Base-by-base conservation (phyloP, 2,888 invertebrate genomes). In the Chromoteleia sp. region DNA sequence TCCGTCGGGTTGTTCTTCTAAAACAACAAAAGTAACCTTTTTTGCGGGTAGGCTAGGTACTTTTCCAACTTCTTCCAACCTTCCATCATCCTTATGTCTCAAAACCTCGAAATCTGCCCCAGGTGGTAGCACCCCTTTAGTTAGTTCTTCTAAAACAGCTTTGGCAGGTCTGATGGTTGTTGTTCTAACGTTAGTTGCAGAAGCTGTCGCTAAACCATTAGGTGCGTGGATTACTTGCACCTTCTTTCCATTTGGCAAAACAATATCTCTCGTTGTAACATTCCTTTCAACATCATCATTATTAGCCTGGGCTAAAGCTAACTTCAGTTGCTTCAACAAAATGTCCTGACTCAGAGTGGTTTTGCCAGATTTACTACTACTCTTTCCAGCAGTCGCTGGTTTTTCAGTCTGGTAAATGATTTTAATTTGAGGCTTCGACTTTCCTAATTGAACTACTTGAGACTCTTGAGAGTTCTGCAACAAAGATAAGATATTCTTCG, bases 1-100 rank as follows among this genome's bases (percentile, higher is more conserved):
- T 4, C 97, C 97, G 86, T 97, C 97, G 2, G 95, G 94, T 89
- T 97, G 97, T 89, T 97, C 97, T 91, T 97, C 97, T 8, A 97
- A 92, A 48, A 97, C 95, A 0, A 97, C 97, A 86, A 97, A 97
- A 0, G 97, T 97, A 0, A 97, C 96, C 89, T 97, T 96, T 91
- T 97, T 97, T 83, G 95, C 94, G 0, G 95, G 94, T 21, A 95
- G 88, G 84, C 92, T 94, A 0, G 95, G 93, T 41, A 94, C 90
- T 68, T 94, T 94, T 0, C 93, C 93, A 0, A 96, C 93, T 87
- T 95, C 94, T 86, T 96, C 96, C 0, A 96, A 92, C 85, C 94
- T 94, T 0, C 96, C 96, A 81, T 95, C 94, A 48, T 94, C 94
- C 14, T 95, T 93, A 65, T 96, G 96, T 87, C 95, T 95, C n/a